A percentile compares a stretch with the other conserved stretches of the same genome.
phyloP scores from a whole-genome alignment of 92 coral and sea anemone genomes.

The Epizoanthus stellaris region DNA sequence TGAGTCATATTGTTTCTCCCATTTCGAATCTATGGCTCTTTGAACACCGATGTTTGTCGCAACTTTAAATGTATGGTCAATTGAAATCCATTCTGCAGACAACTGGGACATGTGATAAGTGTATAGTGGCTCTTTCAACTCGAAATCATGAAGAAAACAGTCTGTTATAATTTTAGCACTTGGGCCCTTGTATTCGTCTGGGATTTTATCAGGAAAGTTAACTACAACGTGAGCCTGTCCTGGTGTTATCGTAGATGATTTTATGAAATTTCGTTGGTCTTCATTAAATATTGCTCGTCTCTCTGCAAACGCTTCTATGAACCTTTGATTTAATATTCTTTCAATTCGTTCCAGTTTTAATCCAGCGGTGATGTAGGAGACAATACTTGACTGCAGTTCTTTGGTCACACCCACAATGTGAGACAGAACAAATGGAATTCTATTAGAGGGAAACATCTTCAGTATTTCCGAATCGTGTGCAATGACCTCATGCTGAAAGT shows the following conservation, averaged over 20 bases:
- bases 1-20: conserved; percentile 15
- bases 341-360: conserved; percentile 10
- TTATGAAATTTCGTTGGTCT: conserved; percentile 22
- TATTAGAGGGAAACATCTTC: background rate
- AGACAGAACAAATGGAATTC: conserved; percentile 16
- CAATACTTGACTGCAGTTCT: background rate
- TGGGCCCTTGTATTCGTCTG: conserved; percentile 16
- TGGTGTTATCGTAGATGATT: conserved; percentile 24
- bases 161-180: conserved; percentile 2
- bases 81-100: conserved; percentile 10
- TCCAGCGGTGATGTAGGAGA: background rate
- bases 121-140: background rate
- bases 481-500: conserved; percentile 12
- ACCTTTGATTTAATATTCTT: background rate
- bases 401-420: conserved; percentile 24
- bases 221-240: conserved; percentile 27
- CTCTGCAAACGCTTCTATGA: background rate
- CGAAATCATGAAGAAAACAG: conserved; percentile 8
- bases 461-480: conserved; percentile 8
- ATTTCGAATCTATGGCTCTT: conserved; percentile 11
- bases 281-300: background rate
- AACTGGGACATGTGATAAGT: conserved; percentile 9
- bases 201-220: conserved; percentile 24
- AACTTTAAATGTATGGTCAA: conserved; percentile 11
- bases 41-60: background rate